Base-by-base conservation (phyloP, 2,797 vertebrate genomes). In the Sarcoramphus papa region DNA sequence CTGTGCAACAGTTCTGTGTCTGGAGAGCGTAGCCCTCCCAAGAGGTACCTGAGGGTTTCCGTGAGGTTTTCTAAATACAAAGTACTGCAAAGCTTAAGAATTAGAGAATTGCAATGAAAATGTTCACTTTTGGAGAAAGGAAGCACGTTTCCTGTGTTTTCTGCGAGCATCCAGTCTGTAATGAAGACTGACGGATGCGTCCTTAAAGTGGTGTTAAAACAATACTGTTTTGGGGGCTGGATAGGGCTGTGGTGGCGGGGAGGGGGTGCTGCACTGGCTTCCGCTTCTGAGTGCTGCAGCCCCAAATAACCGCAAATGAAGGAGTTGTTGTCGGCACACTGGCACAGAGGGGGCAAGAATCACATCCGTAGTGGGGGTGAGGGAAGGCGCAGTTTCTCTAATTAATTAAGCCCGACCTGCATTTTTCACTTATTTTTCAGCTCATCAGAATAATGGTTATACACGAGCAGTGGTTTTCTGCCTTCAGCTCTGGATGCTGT, bases 301-400 rank as follows among this genome's bases (percentile, higher is more conserved):
- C 41, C 54, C 43, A 10, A 8, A 4, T n/a, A 40, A 25, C 28
- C 0, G 1, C 41, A 18, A 23, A 3, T 2, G 11, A 18, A 27
- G 37, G 8, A 30, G 33, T 12, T 43, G 31, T 7, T 28, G 23
- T 30, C 24, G 6, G 17, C 23, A 12, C 13, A 1, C 25, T 14
- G 20, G 51, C 50, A 31, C 18, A 6, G 6, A 33, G 20, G 27
- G 35, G 20, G 8, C 15, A 12, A 9, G 33, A 35, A n/a, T 14
- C 24, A 15, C 59, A 33, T 18, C 41, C 11, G 0, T 23, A 12
- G 8, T 0, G 5, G 7, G 17, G 25, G 30, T 7, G 30, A 57
- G 33, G 50, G 33, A 65, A 51, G 28, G 28, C 6, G 7, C 25
- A 60, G 41, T 22, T 47, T 62, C 60, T 51, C 56, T n/a, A 6